Evolutionary conservation across 2,113 vertebrate genomes (phyloP), one percentile per base, ranked within the genome.

Genomic region (Cepphus grylle): DNA sequence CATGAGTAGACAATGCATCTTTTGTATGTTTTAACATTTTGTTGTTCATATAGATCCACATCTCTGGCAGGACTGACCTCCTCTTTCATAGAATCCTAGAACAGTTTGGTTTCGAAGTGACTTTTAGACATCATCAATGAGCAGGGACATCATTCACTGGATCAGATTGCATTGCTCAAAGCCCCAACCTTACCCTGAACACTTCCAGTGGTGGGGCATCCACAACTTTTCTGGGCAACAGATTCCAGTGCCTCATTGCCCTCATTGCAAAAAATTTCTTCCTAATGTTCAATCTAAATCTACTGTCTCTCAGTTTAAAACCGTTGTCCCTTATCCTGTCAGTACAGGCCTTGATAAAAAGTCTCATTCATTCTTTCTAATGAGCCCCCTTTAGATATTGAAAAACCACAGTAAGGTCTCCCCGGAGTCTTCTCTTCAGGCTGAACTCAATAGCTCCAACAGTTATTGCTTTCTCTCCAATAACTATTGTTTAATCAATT

Each of bases 1-100:
- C 1, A 0, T 81, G 23, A 55, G 40, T 9, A 49, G 6, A 15
- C 6, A 61, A 11, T 56, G 19, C 1, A 1, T 66, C 11, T 43
- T 25, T 11, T 71, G 19, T 14, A 63, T n/a, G 29, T 30, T 77
- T 62, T 67, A 40, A 66, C 34, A 10, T 42, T 53, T 45, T 59
- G 8, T 29, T 80, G 3, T 12, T 53, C 11, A 5, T 40, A 19
- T 34, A 88, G 76, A 53, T 38, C 5, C 16, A 49, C 19, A n/a
- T 23, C 36, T 52, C 58, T 72, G 36, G 20, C 52, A 66, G 32
- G 50, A 65, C 22, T 85, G 23, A 7, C 5, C 11, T 61, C 17
- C 5, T 55, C 15, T 72, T 88, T 74, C 73, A 36, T 6, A 80
- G 47, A 89, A 80, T 62, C 22, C 22, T 85, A 15, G 21, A 72